A percentile compares a stretch with the other conserved stretches of the same genome.
Evolutionary conservation across 2,888 invertebrate species (phyloP).

Genomic region (Napeogenes inachia): DNA sequence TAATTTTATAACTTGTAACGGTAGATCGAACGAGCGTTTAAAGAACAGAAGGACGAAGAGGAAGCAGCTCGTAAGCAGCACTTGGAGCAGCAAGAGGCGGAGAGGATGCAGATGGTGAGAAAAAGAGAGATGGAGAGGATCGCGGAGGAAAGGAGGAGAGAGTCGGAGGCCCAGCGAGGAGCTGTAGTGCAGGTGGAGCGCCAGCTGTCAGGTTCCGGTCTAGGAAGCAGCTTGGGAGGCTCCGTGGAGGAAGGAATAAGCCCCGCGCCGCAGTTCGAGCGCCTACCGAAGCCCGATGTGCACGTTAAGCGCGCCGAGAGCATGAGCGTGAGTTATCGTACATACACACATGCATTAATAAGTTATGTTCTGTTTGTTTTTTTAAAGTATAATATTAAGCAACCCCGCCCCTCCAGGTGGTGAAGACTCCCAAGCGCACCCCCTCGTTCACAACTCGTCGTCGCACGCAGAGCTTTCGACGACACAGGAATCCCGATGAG

Average conservation of each 20-base stretch:
- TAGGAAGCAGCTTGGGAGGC: constrained; percentile 9
- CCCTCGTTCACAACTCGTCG: constrained; percentile 96
- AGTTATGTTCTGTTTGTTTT: too few species aligned
- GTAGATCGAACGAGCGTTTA: constrained; percentile 91
- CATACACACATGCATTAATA: neutral
- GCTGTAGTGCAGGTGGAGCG: constrained; percentile 35
- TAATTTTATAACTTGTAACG: neutral
- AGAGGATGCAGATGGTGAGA: constrained; percentile 89
- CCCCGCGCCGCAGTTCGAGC: constrained; percentile 77
- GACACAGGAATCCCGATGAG: constrained; percentile 81
- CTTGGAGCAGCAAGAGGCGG: constrained; percentile 88
- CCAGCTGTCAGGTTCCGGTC: constrained; percentile 27
- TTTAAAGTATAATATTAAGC: neutral
- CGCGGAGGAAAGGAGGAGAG: constrained; percentile 88
- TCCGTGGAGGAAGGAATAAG: constrained; percentile 48
- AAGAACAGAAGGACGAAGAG: constrained; percentile 87
- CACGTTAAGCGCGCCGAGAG: constrained; percentile 91
- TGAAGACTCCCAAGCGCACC: constrained; percentile 92
- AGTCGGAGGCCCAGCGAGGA: constrained; percentile 50
- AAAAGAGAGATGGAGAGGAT: constrained; percentile 93
- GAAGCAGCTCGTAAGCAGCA: constrained; percentile 85
- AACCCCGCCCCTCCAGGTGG: constrained; percentile 56
- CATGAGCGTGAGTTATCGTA: constrained; percentile 85
- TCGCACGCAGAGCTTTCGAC: constrained; percentile 90
- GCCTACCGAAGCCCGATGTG: constrained; percentile 78